phyloP scores from a whole-genome alignment of 2,888 invertebrate species.

The Scaptomyza tumidula region DNA sequence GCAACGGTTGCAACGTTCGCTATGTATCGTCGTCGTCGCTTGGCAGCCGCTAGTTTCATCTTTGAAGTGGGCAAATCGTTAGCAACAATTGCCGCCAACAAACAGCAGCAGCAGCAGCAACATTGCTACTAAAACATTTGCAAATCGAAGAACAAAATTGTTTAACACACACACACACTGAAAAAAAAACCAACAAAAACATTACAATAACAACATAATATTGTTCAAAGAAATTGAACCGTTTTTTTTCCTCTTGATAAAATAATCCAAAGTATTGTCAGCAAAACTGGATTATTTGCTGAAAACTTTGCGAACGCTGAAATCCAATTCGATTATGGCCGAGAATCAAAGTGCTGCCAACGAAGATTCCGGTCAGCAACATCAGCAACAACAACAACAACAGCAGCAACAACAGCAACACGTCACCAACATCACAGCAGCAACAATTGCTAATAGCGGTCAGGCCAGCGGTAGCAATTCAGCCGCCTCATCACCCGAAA shows the following conservation, averaged over 20 bases:
- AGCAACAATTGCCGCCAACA: slow-evolving; percentile 30
- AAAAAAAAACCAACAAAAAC: not conserved
- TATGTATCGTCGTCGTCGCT: slow-evolving; percentile 72
- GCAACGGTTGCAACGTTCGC: slow-evolving; percentile 45
- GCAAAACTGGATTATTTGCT: slow-evolving; percentile 83
- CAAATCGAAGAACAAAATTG: not conserved
- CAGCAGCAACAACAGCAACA: slow-evolving; percentile 54
- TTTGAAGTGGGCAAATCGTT: slow-evolving; percentile 69
- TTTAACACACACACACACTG: too few species aligned
- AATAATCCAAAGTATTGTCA: slow-evolving; percentile 72
- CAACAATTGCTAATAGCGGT: slow-evolving; percentile 56
- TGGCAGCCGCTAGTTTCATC: slow-evolving; percentile 67
- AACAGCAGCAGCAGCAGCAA: slow-evolving; percentile 20
- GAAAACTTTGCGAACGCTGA: slow-evolving; percentile 83
- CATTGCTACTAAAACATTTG: slow-evolving; percentile 8
- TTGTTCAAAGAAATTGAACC: not conserved
- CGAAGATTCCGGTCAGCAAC: slow-evolving; percentile 84
- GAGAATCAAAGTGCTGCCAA: slow-evolving; percentile 84
- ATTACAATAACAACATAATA: not conserved
- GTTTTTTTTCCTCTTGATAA: slow-evolving; percentile 15
- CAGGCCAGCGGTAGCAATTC: slow-evolving; percentile 68
- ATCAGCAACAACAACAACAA: slow-evolving; percentile 78
- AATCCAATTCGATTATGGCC: slow-evolving; percentile 84
- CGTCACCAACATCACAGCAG: slow-evolving; percentile 53
- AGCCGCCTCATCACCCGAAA: slow-evolving; percentile 80